Conservation (phyloP, 2,113 vertebrate species). For the Menura novaehollandiae region DNA sequence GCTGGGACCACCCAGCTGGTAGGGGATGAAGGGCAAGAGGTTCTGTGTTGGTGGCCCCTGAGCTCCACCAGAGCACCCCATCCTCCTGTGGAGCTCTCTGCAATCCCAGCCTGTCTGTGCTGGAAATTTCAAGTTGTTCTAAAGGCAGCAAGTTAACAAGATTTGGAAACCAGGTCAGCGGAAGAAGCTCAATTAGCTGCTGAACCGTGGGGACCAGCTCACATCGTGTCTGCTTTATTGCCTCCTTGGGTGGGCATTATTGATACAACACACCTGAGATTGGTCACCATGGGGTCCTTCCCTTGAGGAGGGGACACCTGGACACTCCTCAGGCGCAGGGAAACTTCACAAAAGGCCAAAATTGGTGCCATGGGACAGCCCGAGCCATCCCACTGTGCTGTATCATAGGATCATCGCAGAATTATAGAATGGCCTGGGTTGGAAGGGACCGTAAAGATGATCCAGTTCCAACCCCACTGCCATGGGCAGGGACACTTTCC, state of each 20-base stretch:
- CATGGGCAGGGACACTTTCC: neutral
- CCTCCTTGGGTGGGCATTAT: neutral
- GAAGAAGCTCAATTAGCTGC: constrained; percentile 46
- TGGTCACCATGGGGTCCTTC: accelerated
- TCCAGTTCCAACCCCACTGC: neutral
- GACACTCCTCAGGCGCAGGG: neutral
- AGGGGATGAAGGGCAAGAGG: neutral
- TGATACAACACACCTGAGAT: accelerated
- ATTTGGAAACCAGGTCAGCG: constrained; percentile 57
- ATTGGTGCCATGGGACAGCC: neutral
- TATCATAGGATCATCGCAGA: neutral
- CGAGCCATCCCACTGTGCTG: accelerated
- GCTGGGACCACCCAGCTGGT: neutral
- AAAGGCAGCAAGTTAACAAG: constrained; percentile 43
- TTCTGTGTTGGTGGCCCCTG: neutral
- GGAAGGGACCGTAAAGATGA: neutral
- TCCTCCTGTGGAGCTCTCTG: neutral
- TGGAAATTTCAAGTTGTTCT: constrained; percentile 25
- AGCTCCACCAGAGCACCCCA: neutral
- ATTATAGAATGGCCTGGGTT: neutral
- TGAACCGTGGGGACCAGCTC: constrained; percentile 46
- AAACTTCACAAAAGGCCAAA: neutral
- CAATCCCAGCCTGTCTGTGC: neutral
- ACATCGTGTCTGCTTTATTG: neutral
- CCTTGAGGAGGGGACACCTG: accelerated